Base-by-base conservation (phyloP, 2,797 vertebrate genomes). In the Enteromius paludinosus region DNA sequence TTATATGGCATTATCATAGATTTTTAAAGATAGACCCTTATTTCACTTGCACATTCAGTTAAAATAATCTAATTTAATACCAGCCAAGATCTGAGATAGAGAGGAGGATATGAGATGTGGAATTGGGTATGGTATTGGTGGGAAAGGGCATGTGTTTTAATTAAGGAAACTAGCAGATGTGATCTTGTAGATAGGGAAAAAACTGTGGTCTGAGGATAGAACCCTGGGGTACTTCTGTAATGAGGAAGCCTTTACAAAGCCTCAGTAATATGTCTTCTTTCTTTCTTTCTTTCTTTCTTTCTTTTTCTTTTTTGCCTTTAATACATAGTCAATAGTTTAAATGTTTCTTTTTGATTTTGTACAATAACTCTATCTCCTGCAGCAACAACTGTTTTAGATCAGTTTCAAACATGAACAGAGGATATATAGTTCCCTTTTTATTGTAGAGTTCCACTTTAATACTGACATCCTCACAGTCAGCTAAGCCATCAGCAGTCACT, bases 131-230 rank as follows among this genome's bases (percentile, higher is more conserved):
- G 49, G 14, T 15, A 68, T 66, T 38, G 45, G 20, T 65, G 6
- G 8, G 62, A 41, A 59, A 61, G n/a, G n/a, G 35, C 33, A 75
- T 75, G n/a, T 61, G 71, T 65, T 78, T 66, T 78, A 78, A 78
- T 68, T 66, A 68, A 54, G 62, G 30, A 66, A 68, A 68, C 20
- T 17, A 78, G 14, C 62, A 68, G 30, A 78, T 78, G 30, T 66
- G 28, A 35, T 52, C 8, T 52, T 68, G 41, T 78, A 65, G 28
- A 78, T 49, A 23, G 3, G 12, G 12, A 5, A 20, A 38, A 30
- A 61, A 75, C 18, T 1, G 15, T 38, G 33, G 52, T 59, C 38
- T 2, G 5, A 76, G 9, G 10, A 76, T 15, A 62, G 56, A 76
- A 62, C 74, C 25, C 3, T 45, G 56, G 38, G 38, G 17, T 28